Conservation (phyloP, 2,888 invertebrate genomes). For the Machimus atricapillus region DNA sequence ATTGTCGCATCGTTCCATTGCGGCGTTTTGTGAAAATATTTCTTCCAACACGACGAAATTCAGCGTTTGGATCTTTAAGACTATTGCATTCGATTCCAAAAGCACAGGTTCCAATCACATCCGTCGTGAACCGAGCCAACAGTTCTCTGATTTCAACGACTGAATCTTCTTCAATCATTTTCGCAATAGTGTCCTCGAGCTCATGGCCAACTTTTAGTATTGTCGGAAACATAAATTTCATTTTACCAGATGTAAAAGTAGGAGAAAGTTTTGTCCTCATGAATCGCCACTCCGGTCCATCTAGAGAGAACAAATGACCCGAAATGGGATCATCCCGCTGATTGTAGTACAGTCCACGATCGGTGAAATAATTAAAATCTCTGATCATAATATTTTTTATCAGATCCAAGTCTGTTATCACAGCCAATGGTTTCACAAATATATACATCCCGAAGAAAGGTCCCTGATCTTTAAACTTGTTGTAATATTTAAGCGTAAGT, state of each 20-base stretch:
- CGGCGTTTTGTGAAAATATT: slow-evolving; percentile 44
- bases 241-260: slow-evolving; percentile 64
- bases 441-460: slow-evolving; percentile 41
- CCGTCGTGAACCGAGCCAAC: slow-evolving; percentile 62
- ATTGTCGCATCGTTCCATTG: slow-evolving; percentile 41
- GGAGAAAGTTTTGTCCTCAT: slow-evolving; percentile 62
- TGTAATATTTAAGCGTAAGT: neutral
- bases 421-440: slow-evolving; percentile 51
- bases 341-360: slow-evolving; percentile 53
- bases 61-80: slow-evolving; percentile 57
- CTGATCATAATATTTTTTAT: slow-evolving; percentile 57
- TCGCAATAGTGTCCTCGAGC: slow-evolving; percentile 43
- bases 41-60: slow-evolving; percentile 55
- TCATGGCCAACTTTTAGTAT: slow-evolving; percentile 54
- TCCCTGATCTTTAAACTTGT: neutral
- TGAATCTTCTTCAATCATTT: neutral
- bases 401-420: slow-evolving; percentile 55
- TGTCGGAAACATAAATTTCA: slow-evolving; percentile 63
- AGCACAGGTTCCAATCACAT: slow-evolving; percentile 63
- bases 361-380: slow-evolving; percentile 59
- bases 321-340: slow-evolving; percentile 54
- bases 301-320: slow-evolving; percentile 55
- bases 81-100: slow-evolving; percentile 63
- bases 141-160: slow-evolving; percentile 61
- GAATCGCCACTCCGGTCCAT: slow-evolving; percentile 62